Evolutionary conservation across 2,888 invertebrate species (phyloP).

Genomic region (Agonopterix heracliana): DNA sequence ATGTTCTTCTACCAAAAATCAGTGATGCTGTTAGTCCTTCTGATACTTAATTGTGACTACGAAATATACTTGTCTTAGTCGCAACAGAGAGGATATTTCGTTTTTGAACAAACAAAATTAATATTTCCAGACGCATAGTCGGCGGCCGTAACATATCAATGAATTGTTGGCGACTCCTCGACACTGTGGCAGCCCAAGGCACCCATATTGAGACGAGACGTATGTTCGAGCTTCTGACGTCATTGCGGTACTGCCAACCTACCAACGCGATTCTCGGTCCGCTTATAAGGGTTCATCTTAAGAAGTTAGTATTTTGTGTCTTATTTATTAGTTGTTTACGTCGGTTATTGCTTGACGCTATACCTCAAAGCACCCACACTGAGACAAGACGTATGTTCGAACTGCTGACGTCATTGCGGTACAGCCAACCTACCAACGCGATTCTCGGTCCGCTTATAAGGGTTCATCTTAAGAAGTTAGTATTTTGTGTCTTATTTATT

Average conservation of each 20-base stretch:
- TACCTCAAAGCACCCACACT: constrained; percentile 50
- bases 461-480: constrained; percentile 74
- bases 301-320: constrained; percentile 46
- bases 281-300: constrained; percentile 76
- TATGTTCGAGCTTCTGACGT: constrained; percentile 69
- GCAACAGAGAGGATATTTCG: no score
- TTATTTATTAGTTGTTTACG: constrained; percentile 31
- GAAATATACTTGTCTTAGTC: no score
- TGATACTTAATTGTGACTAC: no score
- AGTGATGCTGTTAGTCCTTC: no score
- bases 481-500: no score
- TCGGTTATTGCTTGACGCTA: constrained; percentile 76
- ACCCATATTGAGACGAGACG: constrained; percentile 50
- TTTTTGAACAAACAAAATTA: no score
- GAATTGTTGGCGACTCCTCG: constrained; percentile 79
- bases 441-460: constrained; percentile 79
- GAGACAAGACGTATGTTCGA: constrained; percentile 69
- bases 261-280: constrained; percentile 78
- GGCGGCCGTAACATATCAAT: constrained; percentile 70
- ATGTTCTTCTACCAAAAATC: no score
- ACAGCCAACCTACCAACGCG: constrained; percentile 74
- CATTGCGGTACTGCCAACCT: constrained; percentile 72
- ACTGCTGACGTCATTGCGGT: constrained; percentile 63
- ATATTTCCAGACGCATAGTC: constrained; percentile 35
- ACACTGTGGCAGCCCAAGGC: constrained; percentile 61